Percentiles rank a stretch among this genome's conserved stretches.
phyloP scores from a whole-genome alignment of 2,888 invertebrate species.

The Drosophila niveifrons region DNA sequence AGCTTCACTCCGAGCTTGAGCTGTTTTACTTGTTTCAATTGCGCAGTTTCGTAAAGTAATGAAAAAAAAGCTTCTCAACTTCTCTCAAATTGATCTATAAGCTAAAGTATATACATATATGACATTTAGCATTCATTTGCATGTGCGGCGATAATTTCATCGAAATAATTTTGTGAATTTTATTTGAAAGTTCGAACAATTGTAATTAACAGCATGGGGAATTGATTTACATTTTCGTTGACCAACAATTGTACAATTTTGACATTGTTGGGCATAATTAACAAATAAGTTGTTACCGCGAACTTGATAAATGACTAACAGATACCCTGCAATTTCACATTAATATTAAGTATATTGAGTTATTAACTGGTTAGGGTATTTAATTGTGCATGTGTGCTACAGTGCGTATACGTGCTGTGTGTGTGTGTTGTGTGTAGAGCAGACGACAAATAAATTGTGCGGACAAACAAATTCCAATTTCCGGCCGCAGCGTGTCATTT shows the following conservation, averaged over 20 bases:
- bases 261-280: constrained; percentile 27
- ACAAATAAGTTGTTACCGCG: not conserved
- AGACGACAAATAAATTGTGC: constrained; percentile 21
- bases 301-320: not conserved
- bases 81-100: constrained; percentile 6
- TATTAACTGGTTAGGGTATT: not conserved
- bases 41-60: constrained; percentile 53
- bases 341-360: not conserved
- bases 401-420: constrained; percentile 45
- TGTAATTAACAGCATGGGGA: constrained; percentile 30
- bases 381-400: constrained; percentile 17
- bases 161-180: constrained; percentile 30
- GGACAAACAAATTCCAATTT: constrained; percentile 59
- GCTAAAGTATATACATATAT: not conserved
- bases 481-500: constrained; percentile 59
- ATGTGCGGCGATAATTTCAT: not conserved
- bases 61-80: constrained; percentile 16
- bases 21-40: constrained; percentile 60
- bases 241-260: constrained; percentile 23
- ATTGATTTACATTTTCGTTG: constrained; percentile 20
- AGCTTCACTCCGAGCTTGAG: constrained; percentile 32
- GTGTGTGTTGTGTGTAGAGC: constrained; percentile 13
- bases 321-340: constrained; percentile 8
- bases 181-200: constrained; percentile 18
- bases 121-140: constrained; percentile 1